Evolutionary conservation across 2,797 vertebrate species (phyloP).

Genomic region (Sebastes matsubarae): DNA sequence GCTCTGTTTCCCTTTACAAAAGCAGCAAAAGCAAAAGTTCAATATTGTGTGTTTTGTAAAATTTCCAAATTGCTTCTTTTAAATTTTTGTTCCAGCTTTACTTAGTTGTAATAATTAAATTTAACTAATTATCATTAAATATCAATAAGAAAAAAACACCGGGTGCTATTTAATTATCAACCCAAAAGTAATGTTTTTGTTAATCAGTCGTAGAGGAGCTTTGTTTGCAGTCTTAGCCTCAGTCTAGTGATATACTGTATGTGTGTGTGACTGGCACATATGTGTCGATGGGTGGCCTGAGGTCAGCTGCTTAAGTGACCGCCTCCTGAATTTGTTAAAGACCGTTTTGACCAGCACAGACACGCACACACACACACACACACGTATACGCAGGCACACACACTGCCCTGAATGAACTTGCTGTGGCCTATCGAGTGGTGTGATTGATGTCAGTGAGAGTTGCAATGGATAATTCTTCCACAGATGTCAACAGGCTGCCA

Average conservation of each 20-base stretch:
- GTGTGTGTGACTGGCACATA: constrained; percentile 39
- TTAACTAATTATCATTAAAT: not conserved
- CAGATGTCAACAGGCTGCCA: constrained; percentile 82
- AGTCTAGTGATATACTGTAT: not conserved
- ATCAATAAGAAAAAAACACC: not conserved
- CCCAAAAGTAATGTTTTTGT: not conserved
- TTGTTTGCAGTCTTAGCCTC: not conserved
- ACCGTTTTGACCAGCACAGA: constrained; percentile 68
- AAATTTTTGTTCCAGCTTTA: not conserved
- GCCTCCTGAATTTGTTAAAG: constrained; percentile 77
- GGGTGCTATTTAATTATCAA: not conserved
- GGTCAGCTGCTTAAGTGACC: constrained; percentile 65
- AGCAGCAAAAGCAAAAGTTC: not conserved
- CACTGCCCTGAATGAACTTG: constrained; percentile 78
- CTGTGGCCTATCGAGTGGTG: constrained; percentile 80
- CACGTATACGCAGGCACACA: not conserved
- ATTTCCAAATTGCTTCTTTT: not conserved
- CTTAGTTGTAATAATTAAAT: not conserved
- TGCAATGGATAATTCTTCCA: constrained; percentile 82
- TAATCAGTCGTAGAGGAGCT: not conserved
- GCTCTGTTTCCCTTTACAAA: not conserved
- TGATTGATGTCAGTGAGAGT: constrained; percentile 82
- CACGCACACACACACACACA: constrained; percentile 25
- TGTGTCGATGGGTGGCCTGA: constrained; percentile 31
- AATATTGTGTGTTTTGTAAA: not conserved